phyloP scores from a whole-genome alignment of 2,797 vertebrate species.

The Natrix natrix region DNA sequence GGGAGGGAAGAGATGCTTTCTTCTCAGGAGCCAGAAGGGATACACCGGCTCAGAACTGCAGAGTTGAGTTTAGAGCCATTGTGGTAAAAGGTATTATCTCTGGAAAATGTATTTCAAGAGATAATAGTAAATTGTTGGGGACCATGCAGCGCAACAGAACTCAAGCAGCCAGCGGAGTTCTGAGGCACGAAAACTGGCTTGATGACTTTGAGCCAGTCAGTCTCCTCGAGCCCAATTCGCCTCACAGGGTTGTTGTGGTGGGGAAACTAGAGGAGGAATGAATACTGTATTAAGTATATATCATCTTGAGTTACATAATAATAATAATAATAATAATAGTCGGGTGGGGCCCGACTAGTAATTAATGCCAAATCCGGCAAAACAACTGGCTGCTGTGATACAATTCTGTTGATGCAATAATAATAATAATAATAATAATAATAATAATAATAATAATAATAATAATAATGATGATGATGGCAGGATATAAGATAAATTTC shows the following conservation, averaged over 20 bases:
- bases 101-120: background rate
- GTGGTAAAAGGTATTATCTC: background rate
- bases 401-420: no score
- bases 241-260: background rate
- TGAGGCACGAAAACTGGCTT: background rate
- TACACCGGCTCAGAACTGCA: background rate
- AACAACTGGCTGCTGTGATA: no score
- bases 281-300: background rate
- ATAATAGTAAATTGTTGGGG: background rate
- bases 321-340: no score
- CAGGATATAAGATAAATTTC: background rate
- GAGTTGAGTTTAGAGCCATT: background rate
- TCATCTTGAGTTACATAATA: background rate
- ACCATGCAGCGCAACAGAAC: background rate
- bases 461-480: background rate
- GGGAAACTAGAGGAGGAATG: background rate
- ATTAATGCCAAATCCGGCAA: no score
- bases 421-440: no score
- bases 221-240: background rate
- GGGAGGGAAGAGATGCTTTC: no score
- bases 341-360: no score
- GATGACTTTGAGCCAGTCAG: background rate
- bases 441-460: no score
- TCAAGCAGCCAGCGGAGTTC: rapidly evolving
- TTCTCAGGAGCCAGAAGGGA: background rate